Evolutionary conservation across 1,140 invertebrate genomes (phyloP).

Genomic region (Brachystomella parvula): DNA sequence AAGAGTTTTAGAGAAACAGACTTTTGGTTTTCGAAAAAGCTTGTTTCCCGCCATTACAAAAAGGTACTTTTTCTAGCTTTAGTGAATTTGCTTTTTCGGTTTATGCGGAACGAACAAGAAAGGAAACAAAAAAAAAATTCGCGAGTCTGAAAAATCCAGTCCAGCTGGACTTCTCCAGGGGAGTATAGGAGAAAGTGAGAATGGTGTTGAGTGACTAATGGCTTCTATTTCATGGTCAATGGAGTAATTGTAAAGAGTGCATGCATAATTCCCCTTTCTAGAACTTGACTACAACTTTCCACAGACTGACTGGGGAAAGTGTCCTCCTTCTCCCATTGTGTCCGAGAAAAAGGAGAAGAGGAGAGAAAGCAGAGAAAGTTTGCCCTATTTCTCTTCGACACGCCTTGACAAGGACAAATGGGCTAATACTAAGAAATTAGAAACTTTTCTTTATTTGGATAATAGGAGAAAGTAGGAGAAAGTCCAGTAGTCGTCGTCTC

Average conservation of each 20-base stretch:
- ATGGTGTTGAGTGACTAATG: slow-evolving; percentile 12
- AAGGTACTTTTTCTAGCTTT: no score
- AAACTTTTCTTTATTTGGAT: background rate
- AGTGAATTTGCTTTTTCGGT: no score
- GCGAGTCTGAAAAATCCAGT: no score
- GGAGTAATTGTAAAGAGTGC: slow-evolving; percentile 9
- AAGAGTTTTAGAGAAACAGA: no score
- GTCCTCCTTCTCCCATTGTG: no score
- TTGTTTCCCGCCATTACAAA: no score
- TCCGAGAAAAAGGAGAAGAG: no score
- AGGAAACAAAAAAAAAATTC: no score
- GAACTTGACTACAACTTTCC: no score
- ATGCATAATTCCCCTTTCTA: background rate
- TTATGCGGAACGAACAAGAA: no score
- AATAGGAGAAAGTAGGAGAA: background rate
- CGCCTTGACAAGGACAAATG: background rate
- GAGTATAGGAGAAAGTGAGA: background rate
- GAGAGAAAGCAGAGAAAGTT: slow-evolving; percentile 10
- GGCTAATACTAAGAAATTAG: background rate
- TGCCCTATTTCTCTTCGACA: background rate
- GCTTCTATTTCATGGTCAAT: background rate
- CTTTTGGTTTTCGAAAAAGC: no score
- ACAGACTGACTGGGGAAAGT: background rate
- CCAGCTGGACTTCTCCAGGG: no score
- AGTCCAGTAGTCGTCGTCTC: background rate